Conservation (phyloP, 1,140 invertebrate genomes). For the Nasonia longicornis region DNA sequence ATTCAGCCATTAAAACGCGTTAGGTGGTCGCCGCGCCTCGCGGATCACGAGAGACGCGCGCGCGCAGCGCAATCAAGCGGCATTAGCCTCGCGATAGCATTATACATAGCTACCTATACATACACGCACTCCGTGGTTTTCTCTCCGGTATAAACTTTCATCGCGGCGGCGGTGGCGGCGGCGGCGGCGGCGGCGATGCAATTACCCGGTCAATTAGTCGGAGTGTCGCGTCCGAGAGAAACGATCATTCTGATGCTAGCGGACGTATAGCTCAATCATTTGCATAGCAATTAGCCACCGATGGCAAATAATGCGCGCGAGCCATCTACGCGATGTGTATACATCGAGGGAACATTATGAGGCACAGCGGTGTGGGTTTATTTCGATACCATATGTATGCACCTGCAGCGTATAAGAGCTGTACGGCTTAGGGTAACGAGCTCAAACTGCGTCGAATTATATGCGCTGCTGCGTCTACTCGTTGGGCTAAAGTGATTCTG, state of each 20-base stretch:
- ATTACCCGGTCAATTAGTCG: conserved; percentile 35
- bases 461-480: conserved; percentile 12
- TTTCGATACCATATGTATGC: neutral
- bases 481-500: no score
- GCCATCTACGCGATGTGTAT: no score
- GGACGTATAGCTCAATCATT: conserved; percentile 26
- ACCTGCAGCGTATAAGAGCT: neutral
- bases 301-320: neutral
- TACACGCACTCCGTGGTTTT: neutral
- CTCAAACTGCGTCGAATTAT: neutral
- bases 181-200: conserved; percentile 42
- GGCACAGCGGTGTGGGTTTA: neutral
- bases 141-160: conserved; percentile 34
- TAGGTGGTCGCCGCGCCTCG: neutral
- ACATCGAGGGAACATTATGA: neutral
- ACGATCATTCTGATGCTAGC: conserved; percentile 7
- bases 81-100: neutral
- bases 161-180: conserved; percentile 42
- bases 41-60: no score
- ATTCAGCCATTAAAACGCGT: conserved; percentile 9
- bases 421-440: neutral
- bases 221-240: conserved; percentile 7
- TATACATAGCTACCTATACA: neutral
- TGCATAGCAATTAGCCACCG: conserved; percentile 36
- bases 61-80: conserved; percentile 10